These are phyloP conservation scores for Siniperca chuatsi DNA, from an alignment of 2,113 vertebrate species.

Conservation along the genomic window DNA sequence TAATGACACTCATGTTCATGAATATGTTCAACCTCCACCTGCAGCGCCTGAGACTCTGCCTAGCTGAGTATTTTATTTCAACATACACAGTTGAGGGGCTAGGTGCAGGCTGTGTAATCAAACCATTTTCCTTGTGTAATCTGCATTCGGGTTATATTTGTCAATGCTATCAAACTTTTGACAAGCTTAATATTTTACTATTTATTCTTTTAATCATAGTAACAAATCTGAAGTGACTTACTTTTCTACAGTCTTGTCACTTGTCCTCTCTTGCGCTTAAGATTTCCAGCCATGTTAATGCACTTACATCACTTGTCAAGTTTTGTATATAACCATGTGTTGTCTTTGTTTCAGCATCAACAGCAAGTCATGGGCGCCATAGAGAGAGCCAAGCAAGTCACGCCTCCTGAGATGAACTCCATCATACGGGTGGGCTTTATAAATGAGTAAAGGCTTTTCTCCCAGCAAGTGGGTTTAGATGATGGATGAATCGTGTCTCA, in stretches of 20 bases:
- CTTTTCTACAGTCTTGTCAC: not conserved
- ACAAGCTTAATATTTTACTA: not conserved
- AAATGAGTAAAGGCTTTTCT: not conserved
- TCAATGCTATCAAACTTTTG: not conserved
- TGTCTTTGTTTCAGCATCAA: conserved; percentile 89
- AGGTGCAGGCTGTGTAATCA: not conserved
- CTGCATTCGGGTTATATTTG: not conserved
- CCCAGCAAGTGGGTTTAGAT: not conserved
- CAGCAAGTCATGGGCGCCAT: conserved; percentile 98
- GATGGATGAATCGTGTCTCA: not conserved
- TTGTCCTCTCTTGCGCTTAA: not conserved
- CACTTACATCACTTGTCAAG: not conserved
- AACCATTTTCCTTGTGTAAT: not conserved
- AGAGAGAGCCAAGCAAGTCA: conserved; percentile 97
- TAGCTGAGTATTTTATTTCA: no score
- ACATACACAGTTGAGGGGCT: not conserved
- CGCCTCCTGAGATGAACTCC: conserved; percentile 97
- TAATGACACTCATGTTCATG: conserved; percentile 57
- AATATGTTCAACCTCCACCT: not conserved
- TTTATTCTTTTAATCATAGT: not conserved
- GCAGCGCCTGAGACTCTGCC: not conserved
- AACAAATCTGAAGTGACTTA: not conserved
- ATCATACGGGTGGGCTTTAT: conserved; percentile 92
- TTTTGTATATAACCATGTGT: conserved; percentile 16
- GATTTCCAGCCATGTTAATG: not conserved